Percentiles rank a stretch among this genome's conserved stretches.
These are phyloP conservation scores for Odontocerum albicorne DNA, from an alignment of 2,888 invertebrate genomes.

Conservation along the genomic window DNA sequence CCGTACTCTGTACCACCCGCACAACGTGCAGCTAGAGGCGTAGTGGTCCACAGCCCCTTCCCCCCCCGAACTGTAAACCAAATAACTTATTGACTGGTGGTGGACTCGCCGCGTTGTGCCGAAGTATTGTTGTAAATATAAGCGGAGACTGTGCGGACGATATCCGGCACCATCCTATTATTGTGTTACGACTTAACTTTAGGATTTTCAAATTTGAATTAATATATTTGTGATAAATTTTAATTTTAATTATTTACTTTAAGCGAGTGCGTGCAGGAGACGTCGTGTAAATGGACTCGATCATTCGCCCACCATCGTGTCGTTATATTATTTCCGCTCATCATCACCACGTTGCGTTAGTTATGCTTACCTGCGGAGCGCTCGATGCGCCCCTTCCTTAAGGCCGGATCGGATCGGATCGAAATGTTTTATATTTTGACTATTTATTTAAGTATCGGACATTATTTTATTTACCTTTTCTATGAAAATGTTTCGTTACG, in stretches of 20 bases:
- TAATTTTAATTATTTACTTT: conserved; percentile 29
- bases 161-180: conserved; percentile 34
- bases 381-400: conserved; percentile 16
- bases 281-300: conserved; percentile 15
- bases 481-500: conserved; percentile 34
- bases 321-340: conserved; percentile 17
- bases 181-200: conserved; percentile 34
- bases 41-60: conserved; percentile 52
- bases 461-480: conserved; percentile 36
- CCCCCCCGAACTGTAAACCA: conserved; percentile 27
- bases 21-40: conserved; percentile 66
- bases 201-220: conserved; percentile 35
- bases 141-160: conserved; percentile 26
- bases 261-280: conserved; percentile 5
- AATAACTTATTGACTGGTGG: conserved; percentile 28
- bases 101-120: conserved; percentile 22
- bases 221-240: conserved; percentile 37
- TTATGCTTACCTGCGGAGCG: conserved; percentile 1
- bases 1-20: conserved; percentile 57
- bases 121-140: conserved; percentile 31
- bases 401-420: conserved; percentile 34
- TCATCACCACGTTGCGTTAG: not conserved
- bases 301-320: conserved; percentile 16
- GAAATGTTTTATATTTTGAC: conserved; percentile 36
- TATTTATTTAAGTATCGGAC: conserved; percentile 37